A percentile compares a stretch with the other conserved stretches of the same genome.
phyloP scores from a whole-genome alignment of 2,888 invertebrate species.

The Sarcophaga caerulescens region DNA sequence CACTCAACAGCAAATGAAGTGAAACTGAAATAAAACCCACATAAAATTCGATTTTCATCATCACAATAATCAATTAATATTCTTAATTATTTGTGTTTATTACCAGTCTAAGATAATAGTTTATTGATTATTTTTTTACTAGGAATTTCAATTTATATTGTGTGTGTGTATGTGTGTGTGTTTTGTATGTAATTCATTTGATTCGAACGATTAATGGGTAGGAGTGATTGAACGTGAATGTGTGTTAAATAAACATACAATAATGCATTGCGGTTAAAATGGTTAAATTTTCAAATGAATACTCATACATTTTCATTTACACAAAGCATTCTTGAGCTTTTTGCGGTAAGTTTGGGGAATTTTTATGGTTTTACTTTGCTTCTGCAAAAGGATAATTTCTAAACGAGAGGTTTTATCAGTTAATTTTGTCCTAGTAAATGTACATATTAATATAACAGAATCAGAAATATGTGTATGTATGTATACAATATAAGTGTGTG shows the following conservation, averaged over 20 bases:
- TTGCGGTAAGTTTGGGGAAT: not conserved
- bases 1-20: not conserved
- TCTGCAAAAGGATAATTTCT: not conserved
- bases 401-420: not conserved
- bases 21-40: not conserved
- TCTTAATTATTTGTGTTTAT: conserved; percentile 2
- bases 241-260: conserved; percentile 24
- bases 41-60: not conserved
- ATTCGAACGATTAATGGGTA: not conserved
- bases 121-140: not conserved
- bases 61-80: not conserved
- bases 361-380: not conserved
- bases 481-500: too few species aligned
- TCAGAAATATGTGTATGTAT: too few species aligned
- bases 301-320: not conserved
- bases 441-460: too few species aligned
- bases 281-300: conserved; percentile 22
- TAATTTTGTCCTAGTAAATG: too few species aligned
- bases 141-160: too few species aligned
- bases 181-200: not conserved
- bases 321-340: not conserved
- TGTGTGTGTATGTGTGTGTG: too few species aligned
- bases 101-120: not conserved
- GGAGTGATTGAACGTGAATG: not conserved
- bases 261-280: conserved; percentile 55